Base-by-base conservation (phyloP, 2,797 vertebrate species). In the Chrysolophus pictus region DNA sequence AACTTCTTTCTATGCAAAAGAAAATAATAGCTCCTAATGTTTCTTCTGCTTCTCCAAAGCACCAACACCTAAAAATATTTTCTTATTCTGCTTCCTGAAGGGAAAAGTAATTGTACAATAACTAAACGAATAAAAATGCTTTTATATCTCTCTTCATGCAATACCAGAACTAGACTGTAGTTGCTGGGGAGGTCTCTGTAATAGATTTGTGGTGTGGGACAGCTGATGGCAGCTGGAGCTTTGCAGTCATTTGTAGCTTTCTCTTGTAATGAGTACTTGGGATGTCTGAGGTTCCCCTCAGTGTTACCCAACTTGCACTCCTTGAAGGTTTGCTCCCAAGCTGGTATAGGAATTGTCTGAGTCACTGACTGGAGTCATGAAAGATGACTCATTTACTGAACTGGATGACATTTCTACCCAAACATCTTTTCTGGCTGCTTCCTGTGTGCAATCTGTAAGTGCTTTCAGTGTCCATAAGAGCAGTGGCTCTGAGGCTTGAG, bases 331-430 rank as follows among this genome's bases (percentile, higher is more conserved):
- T 91, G 44, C 60, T 94, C 62, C 68, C 13, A 14, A 55, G 88
- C 31, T 92, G 81, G 88, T 90, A 59, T 77, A 94, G 62, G 69
- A 90, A 91, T 96, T 84, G 53, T 84, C 60, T 97, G 94, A 97
- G 89, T 97, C 96, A 97, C 79, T 70, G 72, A 29, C 76, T 77
- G 23, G 67, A 95, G 83, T 94, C 72, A 78, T 68, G 76, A 72
- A 91, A 74, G 24, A 72, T 97, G 96, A 96, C 63, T 97, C 88
- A 95, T 73, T 81, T 28, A 17, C 56, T 90, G 91, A 95, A 84
- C 87, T 94, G 74, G 60, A 83, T 87, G 87, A 94, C 81, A 77
- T 80, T 88, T 95, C 82, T 95, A 68, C 56, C 37, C 80, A 92
- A 83, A 93, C 79, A 55, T 91, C 70, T 73, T 65, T 88, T 93